These are phyloP conservation scores for Protomyctophum bolini DNA, from an alignment of 2,113 vertebrate genomes.

Conservation along the genomic window DNA sequence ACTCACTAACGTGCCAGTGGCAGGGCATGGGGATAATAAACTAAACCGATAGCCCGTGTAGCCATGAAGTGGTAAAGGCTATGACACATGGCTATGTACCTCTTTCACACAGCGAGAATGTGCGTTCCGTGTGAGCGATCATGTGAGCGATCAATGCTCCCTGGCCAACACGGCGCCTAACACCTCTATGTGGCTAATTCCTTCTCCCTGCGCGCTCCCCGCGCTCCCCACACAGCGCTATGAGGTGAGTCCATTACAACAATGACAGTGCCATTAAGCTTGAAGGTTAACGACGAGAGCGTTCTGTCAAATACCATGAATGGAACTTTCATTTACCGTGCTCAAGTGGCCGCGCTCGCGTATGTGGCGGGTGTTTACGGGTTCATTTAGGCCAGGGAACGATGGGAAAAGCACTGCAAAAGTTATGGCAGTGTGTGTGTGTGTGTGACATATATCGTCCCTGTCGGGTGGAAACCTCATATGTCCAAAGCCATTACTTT, in stretches of 20 bases:
- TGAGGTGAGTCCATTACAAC: conserved; percentile 36
- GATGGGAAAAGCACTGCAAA: neutral
- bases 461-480: too few species aligned
- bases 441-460: neutral
- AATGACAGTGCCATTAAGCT: conserved; percentile 38
- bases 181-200: conserved; percentile 32
- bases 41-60: too few species aligned
- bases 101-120: too few species aligned
- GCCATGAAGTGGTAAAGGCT: too few species aligned
- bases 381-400: conserved; percentile 11
- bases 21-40: too few species aligned
- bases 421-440: neutral
- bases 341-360: conserved; percentile 23
- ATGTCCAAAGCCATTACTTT: too few species aligned
- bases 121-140: conserved; percentile 28
- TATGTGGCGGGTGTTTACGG: neutral
- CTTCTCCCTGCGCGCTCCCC: neutral
- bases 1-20: too few species aligned
- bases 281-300: conserved; percentile 47
- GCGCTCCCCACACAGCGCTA: neutral
- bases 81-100: neutral
- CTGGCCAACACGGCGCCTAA: conserved; percentile 22
- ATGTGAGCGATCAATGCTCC: neutral
- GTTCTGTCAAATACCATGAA: conserved; percentile 32
- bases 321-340: conserved; percentile 39